Base-by-base conservation (phyloP, 1,140 invertebrate species). In the Aphaenogaster rudis region DNA sequence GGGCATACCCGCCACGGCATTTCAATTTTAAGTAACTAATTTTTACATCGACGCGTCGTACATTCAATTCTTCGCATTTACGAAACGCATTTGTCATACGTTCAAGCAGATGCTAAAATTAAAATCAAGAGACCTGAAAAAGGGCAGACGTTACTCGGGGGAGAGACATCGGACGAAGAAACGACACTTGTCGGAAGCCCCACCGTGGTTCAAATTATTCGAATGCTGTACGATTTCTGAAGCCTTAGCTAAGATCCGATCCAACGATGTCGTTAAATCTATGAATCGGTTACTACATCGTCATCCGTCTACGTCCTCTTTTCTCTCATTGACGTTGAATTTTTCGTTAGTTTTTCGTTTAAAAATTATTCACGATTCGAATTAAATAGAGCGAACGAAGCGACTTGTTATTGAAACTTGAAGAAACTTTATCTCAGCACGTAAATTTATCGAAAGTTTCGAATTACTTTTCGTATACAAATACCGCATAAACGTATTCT, bases 181-280 rank as follows among this genome's bases (percentile, higher is more conserved):
- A 77, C 66, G 61, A n/a, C 71, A 89, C 69, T 87, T 17, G 79
- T 39, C 81, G 64, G 94, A 94, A 95, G 92, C 94, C 94, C 76
- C 87, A 90, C 85, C 64, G 90, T 28, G 88, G 74, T 90, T 90
- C 90, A 95, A 95, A 95, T 95, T 95, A 95, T 95, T 94, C 94
- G 93, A 94, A 94, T 95, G 90, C 94, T 94, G 91, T 95, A 95
- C 94, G 94, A 95, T 95, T 95, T 95, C 94, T 78, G 94, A 95
- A 95, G 94, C 94, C 94, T 61, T 95, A 94, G 91, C 76, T 90
- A 82, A 91, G 92, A 92, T 92, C 89, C 89, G 92, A 93, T 91
- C 89, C 84, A 48, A 48, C 66, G 9, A 13, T 28, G 77, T 76
- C 82, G 84, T 71, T 92, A 91, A 93, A 93, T 93, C 93, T 92